Evolutionary conservation across 1,140 invertebrate genomes (phyloP).

Genomic region (Latrodectus geometricus): DNA sequence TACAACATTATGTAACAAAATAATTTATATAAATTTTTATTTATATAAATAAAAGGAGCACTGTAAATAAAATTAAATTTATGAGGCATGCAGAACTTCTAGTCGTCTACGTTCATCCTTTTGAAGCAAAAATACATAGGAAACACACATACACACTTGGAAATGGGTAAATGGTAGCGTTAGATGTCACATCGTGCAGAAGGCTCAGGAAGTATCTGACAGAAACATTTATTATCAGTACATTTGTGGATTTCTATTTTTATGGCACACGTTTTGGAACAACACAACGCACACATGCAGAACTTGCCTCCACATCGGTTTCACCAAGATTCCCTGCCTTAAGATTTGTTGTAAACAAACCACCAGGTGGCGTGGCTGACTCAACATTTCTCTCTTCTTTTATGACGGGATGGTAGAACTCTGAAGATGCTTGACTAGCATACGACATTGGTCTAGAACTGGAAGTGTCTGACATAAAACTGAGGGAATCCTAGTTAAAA

Average conservation of each 20-base stretch:
- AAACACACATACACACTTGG: too few relatives aligned
- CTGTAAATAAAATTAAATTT: too few relatives aligned
- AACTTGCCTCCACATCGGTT: constrained; percentile 28
- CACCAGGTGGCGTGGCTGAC: background rate
- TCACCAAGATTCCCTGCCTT: background rate
- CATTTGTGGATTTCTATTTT: background rate
- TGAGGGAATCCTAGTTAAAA: constrained; percentile 26
- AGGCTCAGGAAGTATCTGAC: too few relatives aligned
- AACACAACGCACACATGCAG: constrained; percentile 13
- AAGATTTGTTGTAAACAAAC: background rate
- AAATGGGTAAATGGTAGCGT: too few relatives aligned
- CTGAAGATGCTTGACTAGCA: constrained; percentile 40
- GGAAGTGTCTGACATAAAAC: constrained; percentile 32
- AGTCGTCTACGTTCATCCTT: too few relatives aligned
- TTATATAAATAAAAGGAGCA: too few relatives aligned
- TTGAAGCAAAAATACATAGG: too few relatives aligned
- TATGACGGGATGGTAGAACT: constrained; percentile 26
- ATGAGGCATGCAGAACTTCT: too few relatives aligned
- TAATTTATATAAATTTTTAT: too few relatives aligned
- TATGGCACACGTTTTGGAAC: background rate
- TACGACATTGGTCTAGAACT: constrained; percentile 22
- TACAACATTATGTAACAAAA: too few relatives aligned
- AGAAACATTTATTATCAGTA: too few relatives aligned
- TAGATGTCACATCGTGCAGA: too few relatives aligned
- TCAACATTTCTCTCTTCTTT: constrained; percentile 28